Base-by-base conservation (phyloP, 1,140 invertebrate species). In the Pantala flavescens region DNA sequence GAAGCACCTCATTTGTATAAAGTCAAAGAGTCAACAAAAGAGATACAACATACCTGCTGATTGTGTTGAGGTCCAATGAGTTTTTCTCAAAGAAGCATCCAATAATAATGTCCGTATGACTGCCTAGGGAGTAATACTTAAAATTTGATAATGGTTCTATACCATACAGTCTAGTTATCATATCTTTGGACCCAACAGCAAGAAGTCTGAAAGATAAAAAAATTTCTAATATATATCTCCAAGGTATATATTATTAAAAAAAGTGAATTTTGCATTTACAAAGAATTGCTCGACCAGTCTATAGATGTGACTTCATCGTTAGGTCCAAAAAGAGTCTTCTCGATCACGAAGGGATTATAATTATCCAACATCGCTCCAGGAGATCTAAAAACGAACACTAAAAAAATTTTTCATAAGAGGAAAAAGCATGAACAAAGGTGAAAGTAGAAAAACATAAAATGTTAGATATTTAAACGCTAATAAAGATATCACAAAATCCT, bases 211-310 rank as follows among this genome's bases (percentile, higher is more conserved):
- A 82, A 78, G 76, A 24, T 72, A 77, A 73, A 2, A 9, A 36
- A 36, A 36, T 36, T 2, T 2, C 9, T 2, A 36, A 36, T 5
- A n/a, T 75, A 12, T n/a, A 36, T 42, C 19, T 16, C 28, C 63
- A 19, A 74, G 9, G 12, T n/a, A 43, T 70, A 74, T 63, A 63
- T 7, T 63, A 19, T 71, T 71, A 63, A 71, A 9, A 76, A 76
- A 24, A 72, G 0, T 43, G 42, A 49, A 0, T 19, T 28, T 23
- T 23, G 72, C 16, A 28, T 23, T 73, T 78, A 88, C 87, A 81
- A 91, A 0, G 96, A 98, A 83, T 98, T 96, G 70, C 86, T 87
- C 0, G 95, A 96, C 97, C 97, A 98, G 82, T 94, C 90, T 23
- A 98, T 78, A 80, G 88, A 95, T 0, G 91, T 92, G 0, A 92